Percentiles rank a stretch among this genome's conserved stretches.
phyloP scores from a whole-genome alignment of 2,888 invertebrate genomes.

The Camptogramma bilineatum region DNA sequence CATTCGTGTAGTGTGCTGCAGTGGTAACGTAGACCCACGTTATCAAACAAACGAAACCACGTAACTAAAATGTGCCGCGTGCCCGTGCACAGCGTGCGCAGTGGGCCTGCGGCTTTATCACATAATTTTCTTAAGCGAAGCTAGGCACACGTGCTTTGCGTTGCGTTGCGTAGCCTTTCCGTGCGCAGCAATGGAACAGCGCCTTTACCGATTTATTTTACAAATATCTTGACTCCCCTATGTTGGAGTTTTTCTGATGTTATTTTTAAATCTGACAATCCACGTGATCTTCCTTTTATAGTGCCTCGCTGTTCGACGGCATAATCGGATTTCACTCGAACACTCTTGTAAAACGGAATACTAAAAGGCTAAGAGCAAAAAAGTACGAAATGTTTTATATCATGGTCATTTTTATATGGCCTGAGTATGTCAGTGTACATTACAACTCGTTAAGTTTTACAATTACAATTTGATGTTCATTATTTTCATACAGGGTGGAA shows the following conservation, averaged over 20 bases:
- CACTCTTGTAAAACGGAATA: constrained; percentile 4
- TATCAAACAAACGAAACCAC: no score
- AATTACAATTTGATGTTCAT: neutral
- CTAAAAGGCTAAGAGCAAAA: constrained; percentile 1
- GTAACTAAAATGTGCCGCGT: no score
- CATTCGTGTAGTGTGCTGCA: no score
- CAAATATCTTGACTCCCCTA: neutral
- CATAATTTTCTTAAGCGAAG: no score
- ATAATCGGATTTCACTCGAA: neutral
- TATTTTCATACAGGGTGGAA: no score
- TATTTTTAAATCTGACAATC: neutral
- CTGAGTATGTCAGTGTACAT: neutral
- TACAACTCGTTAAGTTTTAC: neutral
- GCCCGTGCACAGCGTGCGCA: no score
- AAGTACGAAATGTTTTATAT: neutral
- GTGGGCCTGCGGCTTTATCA: no score
- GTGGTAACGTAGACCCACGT: no score
- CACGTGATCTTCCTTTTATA: constrained; percentile 3
- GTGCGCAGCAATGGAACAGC: no score
- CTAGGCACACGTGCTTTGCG: no score
- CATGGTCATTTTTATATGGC: neutral
- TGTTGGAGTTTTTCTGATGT: neutral
- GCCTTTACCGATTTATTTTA: neutral
- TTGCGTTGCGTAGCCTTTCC: no score
- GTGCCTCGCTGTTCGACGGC: neutral